Conservation (phyloP, 2,113 vertebrate species). For the Spermophilus dauricus region DNA sequence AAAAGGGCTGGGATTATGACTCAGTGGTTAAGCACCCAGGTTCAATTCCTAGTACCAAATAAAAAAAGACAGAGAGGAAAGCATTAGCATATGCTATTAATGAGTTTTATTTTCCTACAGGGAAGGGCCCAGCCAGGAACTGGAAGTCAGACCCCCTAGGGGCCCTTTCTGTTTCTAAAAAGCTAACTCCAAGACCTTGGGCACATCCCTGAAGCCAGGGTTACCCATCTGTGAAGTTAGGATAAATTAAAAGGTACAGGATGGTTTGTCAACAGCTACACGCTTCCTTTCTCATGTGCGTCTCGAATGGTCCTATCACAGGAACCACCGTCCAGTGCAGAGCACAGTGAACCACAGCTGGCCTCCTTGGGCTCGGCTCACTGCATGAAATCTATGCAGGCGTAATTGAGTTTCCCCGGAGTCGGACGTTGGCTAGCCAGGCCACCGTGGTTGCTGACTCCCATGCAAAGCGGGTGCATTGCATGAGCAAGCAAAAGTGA, state of each 20-base stretch:
- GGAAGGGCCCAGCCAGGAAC: not conserved
- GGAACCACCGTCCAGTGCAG: not conserved
- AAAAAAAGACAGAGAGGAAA: conserved; percentile 45
- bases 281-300: conserved; percentile 69
- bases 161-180: conserved; percentile 19
- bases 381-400: conserved; percentile 71
- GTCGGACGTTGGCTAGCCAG: not conserved
- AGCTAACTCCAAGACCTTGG: conserved; percentile 60
- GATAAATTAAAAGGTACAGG: conserved; percentile 73
- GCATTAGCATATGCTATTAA: not conserved
- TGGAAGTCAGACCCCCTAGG: not conserved
- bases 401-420: conserved; percentile 65
- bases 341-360: not conserved
- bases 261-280: not conserved
- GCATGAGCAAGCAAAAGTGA: not conserved
- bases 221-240: conserved; percentile 49
- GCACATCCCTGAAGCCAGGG: conserved; percentile 11
- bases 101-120: conserved; percentile 47
- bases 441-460: not conserved
- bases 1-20: no score
- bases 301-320: conserved; percentile 45
- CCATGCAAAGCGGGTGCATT: not conserved
- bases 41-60: no score
- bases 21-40: no score
- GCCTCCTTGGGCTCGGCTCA: conserved; percentile 37